Evolutionary conservation across 1,140 invertebrate genomes (phyloP).

Genomic region (Scaptomyza graminum): DNA sequence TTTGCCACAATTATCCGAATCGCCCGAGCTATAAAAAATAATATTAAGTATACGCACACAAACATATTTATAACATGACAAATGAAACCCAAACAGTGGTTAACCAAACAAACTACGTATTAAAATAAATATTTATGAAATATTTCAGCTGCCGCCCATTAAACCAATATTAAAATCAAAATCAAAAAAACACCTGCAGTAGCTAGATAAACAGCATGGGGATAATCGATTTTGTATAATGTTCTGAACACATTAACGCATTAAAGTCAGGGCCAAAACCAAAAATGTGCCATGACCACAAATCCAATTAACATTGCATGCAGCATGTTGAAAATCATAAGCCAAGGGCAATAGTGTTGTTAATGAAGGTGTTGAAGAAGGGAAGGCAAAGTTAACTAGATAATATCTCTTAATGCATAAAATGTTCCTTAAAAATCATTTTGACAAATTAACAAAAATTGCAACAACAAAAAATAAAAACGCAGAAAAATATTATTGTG

Average conservation of each 20-base stretch:
- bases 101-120: slow-evolving; percentile 12
- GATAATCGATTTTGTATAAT: slow-evolving; percentile 12
- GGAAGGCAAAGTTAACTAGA: slow-evolving; percentile 5
- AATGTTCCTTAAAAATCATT: no score
- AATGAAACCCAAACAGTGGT: slow-evolving; percentile 23
- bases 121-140: slow-evolving; percentile 22
- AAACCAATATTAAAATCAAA: not conserved
- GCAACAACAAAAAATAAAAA: slow-evolving; percentile 42
- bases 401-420: no score
- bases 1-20: slow-evolving; percentile 45
- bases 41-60: not conserved
- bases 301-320: slow-evolving; percentile 59
- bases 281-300: slow-evolving; percentile 16
- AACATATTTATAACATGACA: not conserved
- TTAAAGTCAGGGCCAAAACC: slow-evolving; percentile 6
- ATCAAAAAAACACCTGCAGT: not conserved
- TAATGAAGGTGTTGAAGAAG: slow-evolving; percentile 49
- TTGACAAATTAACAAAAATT: not conserved
- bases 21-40: not conserved
- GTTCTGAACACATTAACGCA: not conserved
- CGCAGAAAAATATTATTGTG: no score
- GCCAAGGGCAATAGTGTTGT: slow-evolving; percentile 48
- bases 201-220: not conserved
- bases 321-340: slow-evolving; percentile 45
- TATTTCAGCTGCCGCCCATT: not conserved